A percentile compares a stretch with the other conserved stretches of the same genome.
These are phyloP conservation scores for Drosophila mayaguana DNA, from an alignment of 2,888 invertebrate species.

Conservation along the genomic window DNA sequence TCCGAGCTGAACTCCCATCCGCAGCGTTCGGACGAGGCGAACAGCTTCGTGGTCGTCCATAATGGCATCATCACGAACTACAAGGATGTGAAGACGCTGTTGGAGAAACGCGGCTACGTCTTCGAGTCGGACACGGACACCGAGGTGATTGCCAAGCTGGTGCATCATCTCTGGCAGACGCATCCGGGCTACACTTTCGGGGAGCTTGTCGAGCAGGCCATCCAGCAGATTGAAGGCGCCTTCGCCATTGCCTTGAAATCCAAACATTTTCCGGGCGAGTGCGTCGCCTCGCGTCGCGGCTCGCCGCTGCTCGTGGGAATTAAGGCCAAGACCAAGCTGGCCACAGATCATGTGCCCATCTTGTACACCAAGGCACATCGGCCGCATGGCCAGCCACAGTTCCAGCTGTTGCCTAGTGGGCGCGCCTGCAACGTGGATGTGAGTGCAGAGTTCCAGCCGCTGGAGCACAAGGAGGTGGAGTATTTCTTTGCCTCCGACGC, in stretches of 20 bases:
- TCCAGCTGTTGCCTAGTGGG: constrained; percentile 85
- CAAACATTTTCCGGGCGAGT: constrained; percentile 96
- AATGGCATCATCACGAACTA: constrained; percentile 99
- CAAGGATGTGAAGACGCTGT: constrained; percentile 95
- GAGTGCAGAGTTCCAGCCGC: constrained; percentile 95
- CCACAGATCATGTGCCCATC: constrained; percentile 99
- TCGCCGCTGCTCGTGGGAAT: constrained; percentile 98
- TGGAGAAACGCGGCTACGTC: constrained; percentile 93
- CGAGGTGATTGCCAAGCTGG: constrained; percentile 98
- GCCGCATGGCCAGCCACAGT: constrained; percentile 87
- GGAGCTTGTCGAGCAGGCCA: constrained; percentile 97
- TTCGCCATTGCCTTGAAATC: constrained; percentile 99
- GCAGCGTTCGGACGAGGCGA: constrained; percentile 93
- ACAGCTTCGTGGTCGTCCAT: constrained; percentile 95
- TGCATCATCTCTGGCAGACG: constrained; percentile 95
- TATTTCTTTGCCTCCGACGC: constrained; percentile 99
- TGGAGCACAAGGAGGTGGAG: constrained; percentile 96
- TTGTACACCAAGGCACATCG: constrained; percentile 91
- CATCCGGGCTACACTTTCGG: constrained; percentile 96
- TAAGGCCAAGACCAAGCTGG: constrained; percentile 96
- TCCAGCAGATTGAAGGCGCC: constrained; percentile 99
- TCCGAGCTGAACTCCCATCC: constrained; percentile 97
- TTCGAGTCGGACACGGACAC: constrained; percentile 99
- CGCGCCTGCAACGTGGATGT: constrained; percentile 86
- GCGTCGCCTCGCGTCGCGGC: constrained; percentile 97